Conservation (phyloP, 37 sponge, comb jelly and placozoan species). For the Lycopodina hypogea region DNA sequence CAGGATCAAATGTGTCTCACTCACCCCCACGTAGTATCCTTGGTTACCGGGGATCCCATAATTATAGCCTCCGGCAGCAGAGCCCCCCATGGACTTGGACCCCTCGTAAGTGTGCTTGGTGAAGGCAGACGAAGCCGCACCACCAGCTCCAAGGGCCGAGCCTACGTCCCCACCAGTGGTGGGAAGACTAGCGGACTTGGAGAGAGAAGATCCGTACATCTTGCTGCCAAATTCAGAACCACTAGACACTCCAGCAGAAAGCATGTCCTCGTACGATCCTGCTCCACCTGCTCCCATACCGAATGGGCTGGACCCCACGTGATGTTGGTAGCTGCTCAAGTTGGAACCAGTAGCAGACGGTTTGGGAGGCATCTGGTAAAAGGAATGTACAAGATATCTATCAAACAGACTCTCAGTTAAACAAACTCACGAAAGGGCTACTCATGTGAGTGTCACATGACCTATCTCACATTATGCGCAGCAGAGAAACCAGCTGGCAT, state of each 20-base stretch:
- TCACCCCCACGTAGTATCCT: conserved; percentile 6
- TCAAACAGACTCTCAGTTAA: neutral
- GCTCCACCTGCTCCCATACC: neutral
- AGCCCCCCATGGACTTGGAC: conserved; percentile 1
- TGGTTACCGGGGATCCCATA: conserved; percentile 3
- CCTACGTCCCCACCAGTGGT: neutral
- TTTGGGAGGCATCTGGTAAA: conserved; percentile 11
- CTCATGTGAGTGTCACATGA: conserved; percentile 3
- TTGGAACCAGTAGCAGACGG: conserved; percentile 8
- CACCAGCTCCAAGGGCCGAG: neutral
- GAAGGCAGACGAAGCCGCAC: neutral
- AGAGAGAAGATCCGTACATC: neutral
- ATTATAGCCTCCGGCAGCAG: neutral
- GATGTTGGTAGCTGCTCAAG: conserved; percentile 17
- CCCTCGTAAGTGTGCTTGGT: conserved; percentile 5
- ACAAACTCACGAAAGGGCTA: neutral
- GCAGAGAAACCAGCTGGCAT: conserved; percentile 9
- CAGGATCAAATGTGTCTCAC: no score
- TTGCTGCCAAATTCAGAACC: neutral
- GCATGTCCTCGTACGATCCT: conserved; percentile 6
- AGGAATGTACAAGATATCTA: neutral
- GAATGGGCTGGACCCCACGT: neutral
- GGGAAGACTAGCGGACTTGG: neutral
- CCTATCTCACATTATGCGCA: neutral
- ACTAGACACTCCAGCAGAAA: neutral